Evolutionary conservation across 2,113 vertebrate species (phyloP).

Genomic region (Donacobius atricapilla): DNA sequence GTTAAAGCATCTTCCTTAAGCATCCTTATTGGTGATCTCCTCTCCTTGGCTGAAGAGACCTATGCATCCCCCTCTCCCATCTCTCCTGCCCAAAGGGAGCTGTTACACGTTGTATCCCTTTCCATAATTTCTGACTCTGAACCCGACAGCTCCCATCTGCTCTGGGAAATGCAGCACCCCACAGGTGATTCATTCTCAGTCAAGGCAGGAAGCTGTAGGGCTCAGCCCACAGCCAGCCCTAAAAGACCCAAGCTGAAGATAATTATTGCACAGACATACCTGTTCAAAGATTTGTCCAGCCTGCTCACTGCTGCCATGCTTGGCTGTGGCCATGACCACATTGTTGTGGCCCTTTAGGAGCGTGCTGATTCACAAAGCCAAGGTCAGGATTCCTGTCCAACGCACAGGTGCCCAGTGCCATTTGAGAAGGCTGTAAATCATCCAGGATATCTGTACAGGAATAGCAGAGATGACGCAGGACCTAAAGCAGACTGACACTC

Average conservation of each 20-base stretch:
- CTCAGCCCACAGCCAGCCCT: neutral
- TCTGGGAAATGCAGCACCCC: neutral
- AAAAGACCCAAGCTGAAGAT: neutral
- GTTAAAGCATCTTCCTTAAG: neutral
- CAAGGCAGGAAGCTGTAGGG: neutral
- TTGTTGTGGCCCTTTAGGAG: neutral
- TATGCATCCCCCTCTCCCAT: neutral
- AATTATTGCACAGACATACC: neutral
- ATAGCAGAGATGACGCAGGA: slow-evolving; percentile 31
- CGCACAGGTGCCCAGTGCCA: neutral
- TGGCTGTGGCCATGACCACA: neutral
- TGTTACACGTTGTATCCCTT: neutral
- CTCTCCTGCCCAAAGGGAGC: neutral
- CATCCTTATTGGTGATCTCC: neutral
- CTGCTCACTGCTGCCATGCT: neutral
- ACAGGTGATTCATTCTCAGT: neutral
- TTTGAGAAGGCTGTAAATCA: slow-evolving; percentile 11
- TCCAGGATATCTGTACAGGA: neutral
- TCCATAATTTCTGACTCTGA: neutral
- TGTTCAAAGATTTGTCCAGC: neutral
- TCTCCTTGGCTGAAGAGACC: neutral
- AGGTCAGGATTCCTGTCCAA: neutral
- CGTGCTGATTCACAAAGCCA: fast-evolving
- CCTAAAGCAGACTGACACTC: neutral
- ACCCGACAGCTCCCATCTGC: neutral